Percentiles rank a stretch among this genome's conserved stretches.
phyloP scores from a whole-genome alignment of 2,888 invertebrate species.

The Rotaria socialis region DNA sequence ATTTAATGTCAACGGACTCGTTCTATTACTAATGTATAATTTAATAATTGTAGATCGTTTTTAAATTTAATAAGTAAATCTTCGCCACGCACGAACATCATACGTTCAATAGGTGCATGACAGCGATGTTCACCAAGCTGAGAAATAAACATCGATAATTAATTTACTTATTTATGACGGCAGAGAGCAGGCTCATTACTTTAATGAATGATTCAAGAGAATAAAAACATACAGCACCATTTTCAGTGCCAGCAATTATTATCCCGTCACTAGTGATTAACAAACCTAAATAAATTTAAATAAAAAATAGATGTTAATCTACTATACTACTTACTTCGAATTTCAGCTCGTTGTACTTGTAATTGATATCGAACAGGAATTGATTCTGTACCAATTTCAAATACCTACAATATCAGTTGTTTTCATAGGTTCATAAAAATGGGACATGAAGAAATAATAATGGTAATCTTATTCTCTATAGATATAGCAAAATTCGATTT shows the following conservation, averaged over 20 bases:
- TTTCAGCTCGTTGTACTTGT: background rate
- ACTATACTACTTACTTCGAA: background rate
- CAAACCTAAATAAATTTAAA: background rate
- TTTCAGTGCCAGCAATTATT: background rate
- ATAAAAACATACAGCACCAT: background rate
- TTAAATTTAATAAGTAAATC: conserved; percentile 12
- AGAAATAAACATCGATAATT: background rate
- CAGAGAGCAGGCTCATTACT: background rate
- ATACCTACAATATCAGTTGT: background rate
- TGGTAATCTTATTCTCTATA: too few species aligned
- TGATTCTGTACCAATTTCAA: background rate
- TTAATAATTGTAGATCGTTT: background rate
- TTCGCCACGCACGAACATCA: background rate
- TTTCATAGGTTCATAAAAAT: too few species aligned
- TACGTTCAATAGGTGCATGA: background rate
- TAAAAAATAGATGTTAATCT: background rate
- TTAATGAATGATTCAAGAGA: background rate
- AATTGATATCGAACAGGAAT: conserved; percentile 13
- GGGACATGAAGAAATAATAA: too few species aligned
- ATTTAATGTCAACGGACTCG: background rate
- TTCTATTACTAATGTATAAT: background rate
- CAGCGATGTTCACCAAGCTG: conserved; percentile 12
- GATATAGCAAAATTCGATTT: too few species aligned
- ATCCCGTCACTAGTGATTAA: conserved; percentile 5
- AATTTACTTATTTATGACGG: background rate